Base-by-base conservation (phyloP, 2,113 vertebrate genomes). In the Gopherus evgoodei region DNA sequence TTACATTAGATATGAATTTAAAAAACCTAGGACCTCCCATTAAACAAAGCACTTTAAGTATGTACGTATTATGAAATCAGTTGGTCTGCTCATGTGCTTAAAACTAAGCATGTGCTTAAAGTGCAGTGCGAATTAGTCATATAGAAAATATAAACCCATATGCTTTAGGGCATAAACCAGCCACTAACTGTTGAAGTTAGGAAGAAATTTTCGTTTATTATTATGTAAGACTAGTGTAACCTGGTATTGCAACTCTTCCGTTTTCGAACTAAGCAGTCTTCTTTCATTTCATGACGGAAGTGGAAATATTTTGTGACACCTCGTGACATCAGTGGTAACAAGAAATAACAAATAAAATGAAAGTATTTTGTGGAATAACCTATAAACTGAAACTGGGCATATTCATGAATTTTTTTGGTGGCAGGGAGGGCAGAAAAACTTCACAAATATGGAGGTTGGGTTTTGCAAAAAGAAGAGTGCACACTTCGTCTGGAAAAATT, bases 201-300 rank as follows among this genome's bases (percentile, higher is more conserved):
- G 25, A 19, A 59, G 47, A 11, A 4, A 16, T 49, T 82, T 57
- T 31, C 21, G 7, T 24, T 59, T 57, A 31, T 44, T 86, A 10
- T 22, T 27, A 78, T 22, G 38, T 14, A 14, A 42, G 25, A 44
- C 42, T 47, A 8, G 5, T 27, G 12, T n/a, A 27, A 2, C 4
- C 54, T 0, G 0, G 2, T 2, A 31, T 4, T 57, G 19, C 3
- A 6, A 2, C 57, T 91, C 86, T 42, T 1, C 31, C 11, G 0
- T 0, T 2, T 4, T 13, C 53, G 7, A 2, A 52, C 10, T 5
- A 14, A 57, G 1, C 4, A 11, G 29, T 53, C 17, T 8, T n/a
- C 65, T 78, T 78, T 78, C 24, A 47, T 78, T 47, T 47, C 65
- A 47, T 78, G 44, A 47, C 4, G 7, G 19, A 72, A 27, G 42